Percentiles rank a stretch among this genome's conserved stretches.
Evolutionary conservation across 2,888 invertebrate species (phyloP).

Genomic region (Amblyteles armatorius): DNA sequence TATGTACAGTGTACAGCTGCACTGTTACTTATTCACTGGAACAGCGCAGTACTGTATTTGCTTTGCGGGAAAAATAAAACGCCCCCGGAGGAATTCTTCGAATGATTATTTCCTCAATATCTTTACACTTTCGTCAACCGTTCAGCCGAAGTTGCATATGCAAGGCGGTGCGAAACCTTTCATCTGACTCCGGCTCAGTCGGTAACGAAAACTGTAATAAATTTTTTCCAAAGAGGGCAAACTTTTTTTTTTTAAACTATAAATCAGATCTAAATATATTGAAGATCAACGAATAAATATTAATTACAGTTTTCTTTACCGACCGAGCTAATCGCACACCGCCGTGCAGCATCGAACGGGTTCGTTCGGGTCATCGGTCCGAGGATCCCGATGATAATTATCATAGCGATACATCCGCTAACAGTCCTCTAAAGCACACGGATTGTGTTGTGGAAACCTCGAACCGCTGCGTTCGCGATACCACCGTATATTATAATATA

Average conservation of each 20-base stretch:
- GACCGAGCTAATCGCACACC: not conserved
- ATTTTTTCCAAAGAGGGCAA: too few species aligned
- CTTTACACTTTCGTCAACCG: too few species aligned
- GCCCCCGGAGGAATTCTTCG: not conserved
- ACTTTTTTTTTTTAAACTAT: too few species aligned
- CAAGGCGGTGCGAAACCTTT: too few species aligned
- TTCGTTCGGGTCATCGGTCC: constrained; percentile 44
- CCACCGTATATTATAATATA: not conserved
- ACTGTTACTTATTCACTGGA: not conserved
- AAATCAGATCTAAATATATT: too few species aligned
- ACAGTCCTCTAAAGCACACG: not conserved
- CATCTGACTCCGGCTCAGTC: too few species aligned
- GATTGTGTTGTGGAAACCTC: not conserved
- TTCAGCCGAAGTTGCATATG: too few species aligned
- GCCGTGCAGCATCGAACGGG: not conserved
- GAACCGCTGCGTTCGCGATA: constrained; percentile 17
- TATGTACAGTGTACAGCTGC: not conserved
- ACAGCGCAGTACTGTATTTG: not conserved
- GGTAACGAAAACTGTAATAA: too few species aligned
- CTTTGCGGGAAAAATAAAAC: not conserved
- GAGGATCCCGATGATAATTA: constrained; percentile 40
- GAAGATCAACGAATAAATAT: too few species aligned
- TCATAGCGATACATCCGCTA: constrained; percentile 1
- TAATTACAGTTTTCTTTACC: too few species aligned
- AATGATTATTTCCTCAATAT: too few species aligned